Evolutionary conservation across 2,113 vertebrate species (phyloP).

Genomic region (Paratilapia polleni): DNA sequence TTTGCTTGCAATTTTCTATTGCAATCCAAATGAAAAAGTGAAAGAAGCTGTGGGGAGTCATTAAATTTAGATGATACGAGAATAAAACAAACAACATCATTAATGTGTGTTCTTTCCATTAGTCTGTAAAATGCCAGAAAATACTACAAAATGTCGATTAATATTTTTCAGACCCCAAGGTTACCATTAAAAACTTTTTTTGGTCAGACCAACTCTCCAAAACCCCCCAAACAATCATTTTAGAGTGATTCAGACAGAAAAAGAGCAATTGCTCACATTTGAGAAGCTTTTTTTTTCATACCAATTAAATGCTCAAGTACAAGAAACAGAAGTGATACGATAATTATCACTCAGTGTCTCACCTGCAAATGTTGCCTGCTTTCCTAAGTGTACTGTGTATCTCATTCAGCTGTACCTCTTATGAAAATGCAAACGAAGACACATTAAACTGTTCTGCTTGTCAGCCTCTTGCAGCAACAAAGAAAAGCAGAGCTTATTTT

Average conservation of each 20-base stretch:
- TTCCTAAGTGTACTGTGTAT: background rate
- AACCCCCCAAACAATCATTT: constrained; percentile 6
- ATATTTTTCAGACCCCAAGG: background rate
- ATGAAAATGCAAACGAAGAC: constrained; percentile 13
- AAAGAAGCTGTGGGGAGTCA: background rate
- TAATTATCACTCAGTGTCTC: constrained; percentile 1
- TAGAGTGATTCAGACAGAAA: background rate
- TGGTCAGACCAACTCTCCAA: background rate
- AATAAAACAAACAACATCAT: constrained; percentile 3
- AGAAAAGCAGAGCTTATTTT: background rate
- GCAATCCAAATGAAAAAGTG: background rate
- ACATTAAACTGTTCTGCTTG: background rate
- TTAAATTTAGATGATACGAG: background rate
- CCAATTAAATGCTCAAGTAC: constrained; percentile 1
- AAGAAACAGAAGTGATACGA: background rate
- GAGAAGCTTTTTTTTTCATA: background rate
- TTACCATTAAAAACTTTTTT: background rate
- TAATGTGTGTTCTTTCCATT: background rate
- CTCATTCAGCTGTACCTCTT: background rate
- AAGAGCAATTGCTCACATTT: background rate
- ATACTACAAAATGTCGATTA: background rate
- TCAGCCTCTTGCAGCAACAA: background rate
- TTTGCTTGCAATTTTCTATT: background rate
- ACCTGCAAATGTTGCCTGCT: background rate
- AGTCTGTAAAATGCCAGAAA: constrained; percentile 5